Conservation (phyloP, 2,888 invertebrate genomes). For the Parnassius mnemosyne region DNA sequence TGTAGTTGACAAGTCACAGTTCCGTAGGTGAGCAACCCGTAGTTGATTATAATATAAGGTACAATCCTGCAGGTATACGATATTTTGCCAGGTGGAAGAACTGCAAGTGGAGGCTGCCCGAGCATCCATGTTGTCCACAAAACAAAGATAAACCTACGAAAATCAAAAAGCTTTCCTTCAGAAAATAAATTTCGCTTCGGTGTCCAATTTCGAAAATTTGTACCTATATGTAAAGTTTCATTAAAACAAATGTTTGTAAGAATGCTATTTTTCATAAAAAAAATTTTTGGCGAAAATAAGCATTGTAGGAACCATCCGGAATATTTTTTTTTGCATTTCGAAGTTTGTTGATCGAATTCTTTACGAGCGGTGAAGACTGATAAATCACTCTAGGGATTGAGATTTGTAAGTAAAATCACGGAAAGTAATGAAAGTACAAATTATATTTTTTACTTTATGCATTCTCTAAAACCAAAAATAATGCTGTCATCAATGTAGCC, state of each 20-base stretch:
- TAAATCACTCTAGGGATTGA: slow-evolving; percentile 67
- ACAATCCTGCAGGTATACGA: slow-evolving; percentile 86
- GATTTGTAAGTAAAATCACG: slow-evolving; percentile 66
- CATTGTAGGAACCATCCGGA: slow-evolving; percentile 64
- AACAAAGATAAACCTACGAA: slow-evolving; percentile 79
- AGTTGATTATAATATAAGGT: slow-evolving; percentile 79
- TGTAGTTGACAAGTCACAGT: slow-evolving; percentile 45
- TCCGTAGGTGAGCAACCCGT: slow-evolving; percentile 70
- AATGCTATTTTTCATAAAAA: slow-evolving; percentile 74
- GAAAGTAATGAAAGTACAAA: slow-evolving; percentile 58
- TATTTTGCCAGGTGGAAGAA: slow-evolving; percentile 92
- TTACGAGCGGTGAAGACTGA: slow-evolving; percentile 79
- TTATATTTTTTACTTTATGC: slow-evolving; percentile 59
- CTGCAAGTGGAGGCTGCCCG: slow-evolving; percentile 88
- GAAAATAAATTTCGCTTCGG: slow-evolving; percentile 74
- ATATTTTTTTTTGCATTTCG: slow-evolving; percentile 51
- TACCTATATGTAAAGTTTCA: slow-evolving; percentile 67
- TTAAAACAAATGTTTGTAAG: slow-evolving; percentile 70
- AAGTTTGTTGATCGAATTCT: slow-evolving; percentile 65
- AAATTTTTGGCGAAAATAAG: slow-evolving; percentile 54
- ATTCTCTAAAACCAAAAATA: slow-evolving; percentile 74
- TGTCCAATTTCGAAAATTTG: slow-evolving; percentile 57
- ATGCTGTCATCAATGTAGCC: slow-evolving; percentile 66
- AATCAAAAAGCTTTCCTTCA: slow-evolving; percentile 74
- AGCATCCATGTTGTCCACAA: slow-evolving; percentile 83